Base-by-base conservation (phyloP, 1,140 invertebrate genomes). In the Colletes gigas region DNA sequence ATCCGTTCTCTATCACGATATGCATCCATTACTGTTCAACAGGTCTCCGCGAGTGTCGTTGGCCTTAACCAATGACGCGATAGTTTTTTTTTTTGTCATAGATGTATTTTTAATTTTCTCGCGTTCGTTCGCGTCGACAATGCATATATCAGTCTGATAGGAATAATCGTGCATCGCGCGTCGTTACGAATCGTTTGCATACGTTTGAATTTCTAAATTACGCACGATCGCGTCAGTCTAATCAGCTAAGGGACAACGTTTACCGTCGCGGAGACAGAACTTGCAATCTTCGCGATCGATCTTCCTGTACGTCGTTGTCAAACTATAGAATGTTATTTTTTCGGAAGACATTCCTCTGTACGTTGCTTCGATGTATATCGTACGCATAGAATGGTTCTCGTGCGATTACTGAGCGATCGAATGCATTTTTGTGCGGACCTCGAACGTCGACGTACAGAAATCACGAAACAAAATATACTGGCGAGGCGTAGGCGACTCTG, bases 331-430 rank as follows among this genome's bases (percentile, higher is more conserved):
- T 52, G 60, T 60, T 54, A 65, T 73, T 63, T 83, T 67, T 19
- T 68, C 47, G 30, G 68, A 44, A 76, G 39, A 83, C 81, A 73
- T 57, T 83, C 69, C 67, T 83, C 55, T 83, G 62, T 75, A 72
- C 59, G 72, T 80, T 75, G 72, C 54, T 84, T 75, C 57, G n/a
- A 71, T 44, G 44, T 75, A 63, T 72, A 81, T 71, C 54, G 47
- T 78, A 60, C 41, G 52, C 55, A 19, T 82, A 63, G 50, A 70
- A 84, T 30, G 47, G 12, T 74, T 66, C 60, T 52, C 41, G 52
- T 21, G 70, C 39, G 68, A 21, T 68, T 73, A 14, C n/a, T 47
- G 9, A 41, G 30, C 39, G 52, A 66, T 66, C 19, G 39, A 71
- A 57, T 12, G 44, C 63, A 50, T 60, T 71, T 76, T 50, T 74